Evolutionary conservation across 1,140 invertebrate genomes (phyloP).

Genomic region (Apis mellifera): Amel_HAv3.1 CM009933.2:7209001-7209500

Average conservation of each 20-base stretch:
- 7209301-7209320: neutral
- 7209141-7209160: too few species aligned
- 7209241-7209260: neutral
- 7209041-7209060: neutral
- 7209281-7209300: conserved; percentile 4
- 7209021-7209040: neutral
- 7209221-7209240: neutral
- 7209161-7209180: neutral
- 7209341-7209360: neutral
- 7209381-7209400: neutral
- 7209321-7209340: neutral
- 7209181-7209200: neutral
- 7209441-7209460: conserved; percentile 28
- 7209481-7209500: conserved; percentile 17
- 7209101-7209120: neutral
- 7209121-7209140: neutral
- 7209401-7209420: neutral
- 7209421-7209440: neutral
- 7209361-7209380: too few species aligned
- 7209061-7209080: accelerated
- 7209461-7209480: conserved; percentile 11
- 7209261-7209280: neutral
- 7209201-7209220: neutral
- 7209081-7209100: too few species aligned
- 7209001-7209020: neutral